These are phyloP conservation scores for Campylomormyrus numenius DNA, from an alignment of 2,113 vertebrate species.

Conservation along the genomic window DNA sequence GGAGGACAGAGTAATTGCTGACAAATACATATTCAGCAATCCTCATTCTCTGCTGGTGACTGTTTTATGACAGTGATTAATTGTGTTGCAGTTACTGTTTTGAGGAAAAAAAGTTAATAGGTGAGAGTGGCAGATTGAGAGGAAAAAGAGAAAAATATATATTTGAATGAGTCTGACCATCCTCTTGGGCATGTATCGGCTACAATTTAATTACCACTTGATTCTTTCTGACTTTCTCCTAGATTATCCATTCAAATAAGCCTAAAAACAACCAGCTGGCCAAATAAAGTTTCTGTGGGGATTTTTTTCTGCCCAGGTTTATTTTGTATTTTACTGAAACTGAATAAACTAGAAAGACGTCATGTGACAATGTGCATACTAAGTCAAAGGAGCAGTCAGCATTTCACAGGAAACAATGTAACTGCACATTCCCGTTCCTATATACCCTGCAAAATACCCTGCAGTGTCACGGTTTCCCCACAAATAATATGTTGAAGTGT, in stretches of 20 bases:
- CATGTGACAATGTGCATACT: not conserved
- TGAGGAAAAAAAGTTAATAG: not conserved
- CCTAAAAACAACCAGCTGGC: not conserved
- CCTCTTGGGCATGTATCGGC: not conserved
- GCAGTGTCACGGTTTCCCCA: not conserved
- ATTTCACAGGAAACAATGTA: not conserved
- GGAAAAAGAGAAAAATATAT: not conserved
- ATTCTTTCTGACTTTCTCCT: not conserved
- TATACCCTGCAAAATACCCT: not conserved
- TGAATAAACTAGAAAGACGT: not conserved
- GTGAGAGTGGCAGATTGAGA: not conserved
- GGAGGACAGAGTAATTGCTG: constrained; percentile 36
- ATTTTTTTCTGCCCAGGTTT: not conserved
- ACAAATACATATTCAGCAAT: constrained; percentile 23
- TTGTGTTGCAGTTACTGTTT: constrained; percentile 25
- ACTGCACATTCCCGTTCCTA: not conserved
- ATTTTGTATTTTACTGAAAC: not conserved
- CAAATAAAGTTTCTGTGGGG: not conserved
- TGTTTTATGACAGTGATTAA: constrained; percentile 38
- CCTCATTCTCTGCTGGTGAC: constrained; percentile 35
- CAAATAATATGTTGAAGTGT: constrained; percentile 1
- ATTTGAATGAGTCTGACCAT: not conserved
- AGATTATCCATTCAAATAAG: not conserved
- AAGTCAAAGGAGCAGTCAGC: not conserved
- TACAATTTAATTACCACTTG: not conserved